phyloP scores from a whole-genome alignment of 1,140 invertebrate species.

The Calliphora vicina region DNA sequence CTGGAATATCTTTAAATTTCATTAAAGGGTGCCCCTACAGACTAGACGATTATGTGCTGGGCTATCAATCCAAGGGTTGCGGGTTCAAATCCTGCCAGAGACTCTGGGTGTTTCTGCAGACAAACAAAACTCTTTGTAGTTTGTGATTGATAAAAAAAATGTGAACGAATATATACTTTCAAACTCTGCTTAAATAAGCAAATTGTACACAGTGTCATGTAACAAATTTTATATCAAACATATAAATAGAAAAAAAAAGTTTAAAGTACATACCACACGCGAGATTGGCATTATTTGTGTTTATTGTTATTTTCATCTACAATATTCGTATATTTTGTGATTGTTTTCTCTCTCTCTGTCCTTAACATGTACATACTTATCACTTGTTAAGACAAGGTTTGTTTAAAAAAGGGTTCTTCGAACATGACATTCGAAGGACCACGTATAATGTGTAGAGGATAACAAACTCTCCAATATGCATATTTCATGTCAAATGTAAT shows the following conservation, averaged over 20 bases:
- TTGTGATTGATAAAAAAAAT: no score
- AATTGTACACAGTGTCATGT: not conserved
- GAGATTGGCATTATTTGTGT: constrained; percentile 11
- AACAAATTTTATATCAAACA: not conserved
- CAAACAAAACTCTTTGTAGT: no score
- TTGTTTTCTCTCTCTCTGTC: no score
- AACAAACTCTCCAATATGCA: not conserved
- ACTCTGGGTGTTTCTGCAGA: no score
- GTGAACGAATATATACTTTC: not conserved
- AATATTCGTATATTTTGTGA: not conserved
- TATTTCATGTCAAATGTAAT: not conserved
- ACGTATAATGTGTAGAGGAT: not conserved
- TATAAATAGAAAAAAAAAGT: not conserved
- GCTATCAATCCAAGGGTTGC: no score
- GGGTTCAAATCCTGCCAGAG: no score
- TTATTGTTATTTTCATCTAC: constrained; percentile 4
- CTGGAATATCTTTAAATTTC: no score
- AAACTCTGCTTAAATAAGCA: not conserved
- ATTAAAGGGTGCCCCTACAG: no score
- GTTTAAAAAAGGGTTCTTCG: not conserved
- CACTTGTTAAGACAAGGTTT: constrained; percentile 25
- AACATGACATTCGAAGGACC: constrained; percentile 13
- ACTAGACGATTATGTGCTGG: no score
- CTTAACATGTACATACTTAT: not conserved
- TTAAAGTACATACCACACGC: not conserved